A percentile compares a stretch with the other conserved stretches of the same genome.
These are phyloP conservation scores for Cantharis rustica DNA, from an alignment of 2,888 invertebrate genomes.

Conservation along the genomic window DNA sequence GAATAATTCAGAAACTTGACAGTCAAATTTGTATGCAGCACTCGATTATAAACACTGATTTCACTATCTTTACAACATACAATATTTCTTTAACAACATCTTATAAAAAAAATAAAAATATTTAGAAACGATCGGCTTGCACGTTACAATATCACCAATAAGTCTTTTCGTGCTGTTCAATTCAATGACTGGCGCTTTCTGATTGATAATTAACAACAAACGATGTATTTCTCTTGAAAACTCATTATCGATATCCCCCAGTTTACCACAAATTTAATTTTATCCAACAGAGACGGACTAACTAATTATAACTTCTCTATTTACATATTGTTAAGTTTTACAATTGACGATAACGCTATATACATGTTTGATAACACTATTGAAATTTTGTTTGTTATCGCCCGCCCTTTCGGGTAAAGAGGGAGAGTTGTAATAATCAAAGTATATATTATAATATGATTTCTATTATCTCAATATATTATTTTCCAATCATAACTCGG, in stretches of 20 bases:
- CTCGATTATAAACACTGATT: neutral
- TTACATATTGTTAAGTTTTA: neutral
- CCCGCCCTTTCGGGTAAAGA: neutral
- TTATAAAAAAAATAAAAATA: neutral
- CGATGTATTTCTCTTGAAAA: slow-evolving; percentile 16
- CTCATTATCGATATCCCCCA: slow-evolving; percentile 20
- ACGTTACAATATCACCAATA: neutral
- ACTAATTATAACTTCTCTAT: neutral
- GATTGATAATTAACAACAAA: slow-evolving; percentile 12
- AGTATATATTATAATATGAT: neutral
- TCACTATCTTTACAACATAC: neutral
- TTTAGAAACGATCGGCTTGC: neutral
- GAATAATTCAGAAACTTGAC: neutral
- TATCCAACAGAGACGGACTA: slow-evolving; percentile 16
- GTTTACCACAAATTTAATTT: slow-evolving; percentile 11
- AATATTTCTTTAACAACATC: neutral
- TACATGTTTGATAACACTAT: neutral
- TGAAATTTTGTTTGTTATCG: neutral
- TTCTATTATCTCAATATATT: neutral
- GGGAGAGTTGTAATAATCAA: neutral
- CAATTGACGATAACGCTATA: neutral
- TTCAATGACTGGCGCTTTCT: neutral
- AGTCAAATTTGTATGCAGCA: neutral
- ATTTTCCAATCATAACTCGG: neutral
- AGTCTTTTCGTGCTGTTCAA: neutral